Evolutionary conservation across 2,113 vertebrate genomes (phyloP).

Genomic region (Phasianus colchicus): DNA sequence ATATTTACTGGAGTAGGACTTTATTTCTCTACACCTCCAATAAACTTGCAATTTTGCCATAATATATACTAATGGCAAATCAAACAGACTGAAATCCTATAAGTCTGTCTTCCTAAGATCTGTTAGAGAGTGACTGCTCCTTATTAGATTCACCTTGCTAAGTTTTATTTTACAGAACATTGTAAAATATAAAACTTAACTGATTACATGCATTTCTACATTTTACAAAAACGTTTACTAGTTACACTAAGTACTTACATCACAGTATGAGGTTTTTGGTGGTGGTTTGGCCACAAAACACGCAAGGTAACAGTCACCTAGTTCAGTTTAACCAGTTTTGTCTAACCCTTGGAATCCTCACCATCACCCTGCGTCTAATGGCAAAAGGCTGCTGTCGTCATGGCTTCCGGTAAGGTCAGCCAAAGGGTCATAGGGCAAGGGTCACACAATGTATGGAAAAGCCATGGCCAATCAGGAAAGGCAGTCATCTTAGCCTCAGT

Average conservation of each 20-base stretch:
- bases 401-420: slow-evolving; percentile 99
- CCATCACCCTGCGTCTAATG: slow-evolving; percentile 99
- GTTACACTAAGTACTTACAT: slow-evolving; percentile 90
- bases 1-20: slow-evolving; percentile 87
- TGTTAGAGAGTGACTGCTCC: slow-evolving; percentile 89
- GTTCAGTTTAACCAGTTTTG: slow-evolving; percentile 91
- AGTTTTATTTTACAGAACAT: slow-evolving; percentile 89
- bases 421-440: slow-evolving; percentile 99
- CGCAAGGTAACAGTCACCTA: slow-evolving; percentile 91
- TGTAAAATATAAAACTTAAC: slow-evolving; percentile 89
- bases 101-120: slow-evolving; percentile 82
- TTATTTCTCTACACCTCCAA: slow-evolving; percentile 81
- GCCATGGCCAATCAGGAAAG: slow-evolving; percentile 99
- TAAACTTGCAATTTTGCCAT: slow-evolving; percentile 83
- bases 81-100: slow-evolving; percentile 84
- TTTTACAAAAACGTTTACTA: slow-evolving; percentile 87
- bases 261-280: slow-evolving; percentile 89
- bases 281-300: slow-evolving; percentile 89
- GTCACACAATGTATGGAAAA: slow-evolving; percentile 99
- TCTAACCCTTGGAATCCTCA: slow-evolving; percentile 99
- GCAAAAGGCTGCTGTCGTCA: slow-evolving; percentile 99
- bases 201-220: slow-evolving; percentile 90
- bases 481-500: slow-evolving; percentile 99
- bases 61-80: slow-evolving; percentile 84
- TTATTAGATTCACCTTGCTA: slow-evolving; percentile 95